Percentiles rank a stretch among this genome's conserved stretches.
phyloP scores from a whole-genome alignment of 2,113 vertebrate genomes.

The Opisthocomus hoazin region DNA sequence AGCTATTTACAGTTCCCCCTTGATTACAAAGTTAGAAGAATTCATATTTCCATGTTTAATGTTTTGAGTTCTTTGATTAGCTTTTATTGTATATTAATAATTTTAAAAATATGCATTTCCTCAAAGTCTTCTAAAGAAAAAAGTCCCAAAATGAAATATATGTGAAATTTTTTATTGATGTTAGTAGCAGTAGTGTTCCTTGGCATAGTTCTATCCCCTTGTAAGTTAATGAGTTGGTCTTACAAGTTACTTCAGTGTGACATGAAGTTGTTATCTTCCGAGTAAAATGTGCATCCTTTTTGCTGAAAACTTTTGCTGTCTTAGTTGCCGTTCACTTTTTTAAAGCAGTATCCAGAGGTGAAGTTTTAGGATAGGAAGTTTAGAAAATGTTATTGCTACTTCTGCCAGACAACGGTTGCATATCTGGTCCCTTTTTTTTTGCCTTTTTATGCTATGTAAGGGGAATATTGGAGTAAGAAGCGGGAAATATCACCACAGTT shows the following conservation, averaged over 20 bases:
- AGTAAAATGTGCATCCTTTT: not conserved
- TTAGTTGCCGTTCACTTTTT: not conserved
- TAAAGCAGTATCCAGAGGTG: not conserved
- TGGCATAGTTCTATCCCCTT: not conserved
- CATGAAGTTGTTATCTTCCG: no score
- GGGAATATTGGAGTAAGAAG: not conserved
- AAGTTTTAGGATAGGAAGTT: not conserved
- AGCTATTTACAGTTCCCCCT: not conserved
- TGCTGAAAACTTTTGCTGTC: not conserved
- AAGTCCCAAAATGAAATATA: not conserved
- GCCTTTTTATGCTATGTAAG: fast-evolving
- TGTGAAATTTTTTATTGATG: not conserved
- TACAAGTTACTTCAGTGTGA: not conserved
- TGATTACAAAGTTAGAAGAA: conserved; percentile 38
- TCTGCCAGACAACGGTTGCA: not conserved
- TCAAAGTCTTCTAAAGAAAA: not conserved
- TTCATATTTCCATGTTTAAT: conserved; percentile 23
- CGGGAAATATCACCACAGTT: not conserved
- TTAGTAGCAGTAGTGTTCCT: not conserved
- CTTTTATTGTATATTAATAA: not conserved
- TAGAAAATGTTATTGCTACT: not conserved
- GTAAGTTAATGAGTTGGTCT: not conserved
- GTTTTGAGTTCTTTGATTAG: conserved; percentile 16
- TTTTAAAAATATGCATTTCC: not conserved
- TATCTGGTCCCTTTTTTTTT: not conserved